Base-by-base conservation (phyloP, 2,888 invertebrate species). In the Ornithoptera priamus region DNA sequence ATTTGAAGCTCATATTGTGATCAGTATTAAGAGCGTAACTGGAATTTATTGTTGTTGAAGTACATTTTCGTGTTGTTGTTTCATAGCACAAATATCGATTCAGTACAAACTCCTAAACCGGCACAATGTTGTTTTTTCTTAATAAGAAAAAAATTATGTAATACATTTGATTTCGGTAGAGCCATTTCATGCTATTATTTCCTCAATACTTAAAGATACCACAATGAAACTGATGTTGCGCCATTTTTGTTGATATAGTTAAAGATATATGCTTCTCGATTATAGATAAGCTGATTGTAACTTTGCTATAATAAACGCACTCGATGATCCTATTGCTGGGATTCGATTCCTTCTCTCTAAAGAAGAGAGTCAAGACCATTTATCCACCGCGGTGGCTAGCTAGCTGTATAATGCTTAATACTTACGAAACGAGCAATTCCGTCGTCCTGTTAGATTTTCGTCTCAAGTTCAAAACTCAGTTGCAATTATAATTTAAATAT, bases 1-100 rank as follows among this genome's bases (percentile, higher is more conserved):
- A 46, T 46, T 4, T 46, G 15, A 15, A 4, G 46, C 46, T 46
- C 46, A 46, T 46, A 46, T 15, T 46, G 1, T 12, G 15, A 53
- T 53, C 53, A n/a, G 18, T 53, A 53, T n/a, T 53, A 18, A 18
- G n/a, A 53, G 18, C 53, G 6, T 46, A 53, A 53, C 6, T n/a
- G 53, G 18, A 53, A 53, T 53, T n/a, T 58, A 58, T 20, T 58
- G 12, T 58, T 22, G n/a, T 24, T 22, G 57, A 24, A 22, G n/a
- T 58, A 22, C n/a, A 58, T 61, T 61, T 65, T 7, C 20, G 30
- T 65, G 30, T 65, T 69, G 18, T 65, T 1, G 42, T 22, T 24
- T 10, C 67, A 68, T 42, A 57, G 68, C 68, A 68, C 63, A 63
- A 63, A 4, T 6, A 4, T 62, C 3, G 22, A 10, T 58, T 53